Conservation (phyloP, 2,797 vertebrate species). For the Syngnathus acus region DNA sequence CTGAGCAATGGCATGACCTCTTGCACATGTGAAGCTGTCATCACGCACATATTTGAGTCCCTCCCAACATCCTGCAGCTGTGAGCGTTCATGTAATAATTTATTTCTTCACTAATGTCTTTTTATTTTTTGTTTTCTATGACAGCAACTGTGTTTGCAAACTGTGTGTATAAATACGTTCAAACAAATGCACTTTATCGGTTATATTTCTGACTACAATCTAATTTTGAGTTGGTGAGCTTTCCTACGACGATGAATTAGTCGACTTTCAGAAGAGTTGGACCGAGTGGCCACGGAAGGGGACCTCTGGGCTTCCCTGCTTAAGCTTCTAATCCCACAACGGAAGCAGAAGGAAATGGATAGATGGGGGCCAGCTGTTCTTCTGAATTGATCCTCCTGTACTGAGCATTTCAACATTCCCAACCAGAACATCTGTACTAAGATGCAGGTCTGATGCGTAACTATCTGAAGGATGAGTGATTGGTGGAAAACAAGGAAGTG, state of each 20-base stretch:
- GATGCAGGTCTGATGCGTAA: too few species aligned
- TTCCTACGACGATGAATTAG: too few species aligned
- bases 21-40: neutral
- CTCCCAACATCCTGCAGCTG: conserved; percentile 2
- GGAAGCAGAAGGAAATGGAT: too few species aligned
- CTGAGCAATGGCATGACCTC: neutral
- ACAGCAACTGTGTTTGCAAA: neutral
- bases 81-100: neutral
- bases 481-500: neutral
- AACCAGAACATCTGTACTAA: too few species aligned
- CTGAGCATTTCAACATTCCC: neutral
- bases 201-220: neutral
- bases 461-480: neutral
- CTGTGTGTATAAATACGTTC: neutral
- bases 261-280: too few species aligned
- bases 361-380: too few species aligned
- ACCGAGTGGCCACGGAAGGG: too few species aligned
- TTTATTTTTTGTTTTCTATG: neutral
- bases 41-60: neutral
- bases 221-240: too few species aligned
- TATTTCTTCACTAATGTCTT: neutral
- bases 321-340: too few species aligned
- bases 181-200: neutral
- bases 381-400: too few species aligned
- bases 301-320: too few species aligned